These are phyloP conservation scores for Caretta caretta DNA, from an alignment of 2,113 vertebrate species.

Conservation along the genomic window DNA sequence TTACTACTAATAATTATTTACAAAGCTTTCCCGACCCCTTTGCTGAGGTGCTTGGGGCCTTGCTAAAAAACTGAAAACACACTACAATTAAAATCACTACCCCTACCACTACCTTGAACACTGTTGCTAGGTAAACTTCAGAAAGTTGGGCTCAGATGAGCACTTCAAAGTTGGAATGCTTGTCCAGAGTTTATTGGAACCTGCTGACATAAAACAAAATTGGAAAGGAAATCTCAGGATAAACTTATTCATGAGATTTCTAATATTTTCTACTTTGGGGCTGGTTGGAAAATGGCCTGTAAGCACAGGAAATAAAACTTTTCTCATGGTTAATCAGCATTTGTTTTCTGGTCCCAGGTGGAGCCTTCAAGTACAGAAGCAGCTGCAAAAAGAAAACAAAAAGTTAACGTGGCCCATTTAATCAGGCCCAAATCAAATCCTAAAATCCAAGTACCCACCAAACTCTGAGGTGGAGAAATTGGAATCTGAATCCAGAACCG, in stretches of 20 bases:
- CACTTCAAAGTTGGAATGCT: neutral
- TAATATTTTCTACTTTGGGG: neutral
- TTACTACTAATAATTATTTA: neutral
- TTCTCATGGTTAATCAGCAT: neutral
- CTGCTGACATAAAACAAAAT: neutral
- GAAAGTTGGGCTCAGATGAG: neutral
- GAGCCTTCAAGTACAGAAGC: neutral
- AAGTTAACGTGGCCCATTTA: neutral
- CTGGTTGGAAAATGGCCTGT: neutral
- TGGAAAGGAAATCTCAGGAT: neutral
- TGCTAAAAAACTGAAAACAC: neutral
- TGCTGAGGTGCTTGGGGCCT: neutral
- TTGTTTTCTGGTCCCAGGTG: neutral
- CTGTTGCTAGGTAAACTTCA: neutral
- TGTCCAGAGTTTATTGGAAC: neutral
- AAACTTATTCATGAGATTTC: neutral
- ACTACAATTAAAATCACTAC: neutral
- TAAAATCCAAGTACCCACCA: neutral
- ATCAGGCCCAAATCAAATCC: neutral
- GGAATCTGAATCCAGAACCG: accelerated
- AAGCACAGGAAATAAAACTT: neutral
- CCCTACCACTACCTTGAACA: neutral
- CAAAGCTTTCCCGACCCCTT: accelerated
- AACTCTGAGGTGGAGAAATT: neutral
- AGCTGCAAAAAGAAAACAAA: neutral